These are phyloP conservation scores for Octodonta nipae DNA, from an alignment of 2,888 invertebrate genomes.

Conservation along the genomic window DNA sequence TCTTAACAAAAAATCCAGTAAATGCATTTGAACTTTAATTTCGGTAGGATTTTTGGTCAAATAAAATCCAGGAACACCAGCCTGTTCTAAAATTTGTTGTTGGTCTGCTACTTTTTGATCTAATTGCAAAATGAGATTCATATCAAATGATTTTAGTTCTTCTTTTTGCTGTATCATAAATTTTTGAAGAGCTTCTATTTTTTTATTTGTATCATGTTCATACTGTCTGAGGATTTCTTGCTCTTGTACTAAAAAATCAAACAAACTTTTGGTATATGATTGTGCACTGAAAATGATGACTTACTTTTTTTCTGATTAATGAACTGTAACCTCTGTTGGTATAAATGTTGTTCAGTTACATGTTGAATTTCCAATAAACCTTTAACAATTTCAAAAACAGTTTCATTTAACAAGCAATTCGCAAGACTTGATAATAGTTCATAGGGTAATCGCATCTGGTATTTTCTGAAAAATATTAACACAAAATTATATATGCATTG, in stretches of 20 bases:
- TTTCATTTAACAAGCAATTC: constrained; percentile 79
- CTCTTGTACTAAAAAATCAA: constrained; percentile 47
- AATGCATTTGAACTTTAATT: constrained; percentile 86
- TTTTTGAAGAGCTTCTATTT: constrained; percentile 48
- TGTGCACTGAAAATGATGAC: constrained; percentile 19
- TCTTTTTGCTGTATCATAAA: constrained; percentile 64
- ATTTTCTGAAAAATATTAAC: constrained; percentile 44
- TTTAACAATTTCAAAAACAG: constrained; percentile 88
- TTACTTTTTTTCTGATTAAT: constrained; percentile 71
- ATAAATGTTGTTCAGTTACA: constrained; percentile 85
- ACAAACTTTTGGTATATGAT: constrained; percentile 4
- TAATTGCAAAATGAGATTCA: constrained; percentile 73
- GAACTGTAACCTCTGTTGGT: constrained; percentile 70
- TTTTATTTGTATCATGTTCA: constrained; percentile 43
- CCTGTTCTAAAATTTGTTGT: constrained; percentile 79
- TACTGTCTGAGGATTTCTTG: constrained; percentile 51
- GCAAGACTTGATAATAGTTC: constrained; percentile 81
- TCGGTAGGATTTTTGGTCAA: constrained; percentile 79
- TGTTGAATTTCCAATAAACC: constrained; percentile 91
- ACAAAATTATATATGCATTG: not conserved
- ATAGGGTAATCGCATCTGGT: constrained; percentile 83
- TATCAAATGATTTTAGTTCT: constrained; percentile 72
- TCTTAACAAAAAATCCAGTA: constrained; percentile 79
- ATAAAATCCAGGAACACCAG: constrained; percentile 85
- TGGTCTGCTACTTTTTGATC: constrained; percentile 88